Evolutionary conservation across 37 sponge, comb jelly and placozoan species (phyloP), one percentile per base, ranked within the genome.

Genomic region (Lycopodina hypogea): DNA sequence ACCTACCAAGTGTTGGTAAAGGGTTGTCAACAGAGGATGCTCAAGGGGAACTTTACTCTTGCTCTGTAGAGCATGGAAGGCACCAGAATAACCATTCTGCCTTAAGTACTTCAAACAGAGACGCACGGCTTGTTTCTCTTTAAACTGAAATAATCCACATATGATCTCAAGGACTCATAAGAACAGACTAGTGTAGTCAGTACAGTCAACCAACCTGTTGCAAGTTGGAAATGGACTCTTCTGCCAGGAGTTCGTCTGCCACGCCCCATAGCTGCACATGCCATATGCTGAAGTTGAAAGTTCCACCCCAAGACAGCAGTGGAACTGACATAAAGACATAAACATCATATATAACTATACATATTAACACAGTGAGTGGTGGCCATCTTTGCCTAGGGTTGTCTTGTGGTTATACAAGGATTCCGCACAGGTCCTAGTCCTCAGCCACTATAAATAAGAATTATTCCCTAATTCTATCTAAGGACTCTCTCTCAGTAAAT

Each of bases 101-200:
- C 96, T 61, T 64, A 95, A 74, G 61, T 95, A 90, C 83, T 95
- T 95, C 78, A 95, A 59, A 72, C 96, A 95, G 4, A 92, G 71
- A 23, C 90, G 82, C 17, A 89, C 64, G 18, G 93, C 90, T 62
- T 93, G 82, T 28, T 65, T 59, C 68, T 85, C 65, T 0, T 77
- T 67, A 38, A 72, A 81, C 86, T 89, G 61, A 1, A 77, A 26
- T 28, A 38, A 7, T 28, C 2, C 4, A 32, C 12, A 14, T 17
- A 30, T 24, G 7, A 26, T 24, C 21, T 30, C 6, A n/a, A n/a
- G n/a, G n/a, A n/a, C 14, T 61, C 14, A 61, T 8, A 14, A 29
- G 26, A 61, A 61, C 63, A 61, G 11, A 7, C 6, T 69, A 9
- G 71, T 39, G 4, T 26, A 62, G 11, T 28, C 33, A 65, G 21